Percentiles rank a stretch among this genome's conserved stretches.
Evolutionary conservation across 2,113 vertebrate genomes (phyloP).

Genomic region (Marmota flaviventris): DNA sequence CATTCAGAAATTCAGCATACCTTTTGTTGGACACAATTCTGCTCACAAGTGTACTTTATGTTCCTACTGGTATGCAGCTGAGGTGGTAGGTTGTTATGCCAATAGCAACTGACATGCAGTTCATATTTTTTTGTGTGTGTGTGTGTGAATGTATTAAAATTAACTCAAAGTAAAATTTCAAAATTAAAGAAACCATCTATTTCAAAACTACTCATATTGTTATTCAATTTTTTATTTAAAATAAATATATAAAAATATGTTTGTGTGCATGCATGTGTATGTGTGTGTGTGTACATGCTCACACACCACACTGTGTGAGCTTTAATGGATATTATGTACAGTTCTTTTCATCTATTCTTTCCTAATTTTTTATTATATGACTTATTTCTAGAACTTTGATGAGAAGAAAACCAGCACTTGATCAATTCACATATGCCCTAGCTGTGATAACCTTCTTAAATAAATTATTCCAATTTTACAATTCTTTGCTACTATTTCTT

Average conservation of each 20-base stretch:
- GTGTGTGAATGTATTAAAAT: not conserved
- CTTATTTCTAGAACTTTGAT: not conserved
- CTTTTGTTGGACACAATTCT: not conserved
- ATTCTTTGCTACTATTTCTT: not conserved
- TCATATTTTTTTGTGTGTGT: not conserved
- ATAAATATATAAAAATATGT: not conserved
- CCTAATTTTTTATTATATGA: not conserved
- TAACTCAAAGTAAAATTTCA: not conserved
- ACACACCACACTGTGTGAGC: not conserved
- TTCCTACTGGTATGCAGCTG: not conserved
- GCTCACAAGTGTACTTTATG: not conserved
- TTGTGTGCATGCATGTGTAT: fast-evolving
- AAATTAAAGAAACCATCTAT: not conserved
- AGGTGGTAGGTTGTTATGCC: not conserved
- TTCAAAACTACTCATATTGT: not conserved
- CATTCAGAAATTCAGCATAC: not conserved
- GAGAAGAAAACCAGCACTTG: not conserved
- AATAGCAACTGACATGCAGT: not conserved
- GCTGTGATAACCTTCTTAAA: not conserved
- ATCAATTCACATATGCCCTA: not conserved
- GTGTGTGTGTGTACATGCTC: not conserved
- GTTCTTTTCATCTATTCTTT: not conserved
- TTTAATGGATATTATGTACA: not conserved
- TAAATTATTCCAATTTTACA: no score
- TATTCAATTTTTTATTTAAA: conserved; percentile 44